These are phyloP conservation scores for Taurulus bubalis DNA, from an alignment of 2,113 vertebrate species.

Conservation along the genomic window DNA sequence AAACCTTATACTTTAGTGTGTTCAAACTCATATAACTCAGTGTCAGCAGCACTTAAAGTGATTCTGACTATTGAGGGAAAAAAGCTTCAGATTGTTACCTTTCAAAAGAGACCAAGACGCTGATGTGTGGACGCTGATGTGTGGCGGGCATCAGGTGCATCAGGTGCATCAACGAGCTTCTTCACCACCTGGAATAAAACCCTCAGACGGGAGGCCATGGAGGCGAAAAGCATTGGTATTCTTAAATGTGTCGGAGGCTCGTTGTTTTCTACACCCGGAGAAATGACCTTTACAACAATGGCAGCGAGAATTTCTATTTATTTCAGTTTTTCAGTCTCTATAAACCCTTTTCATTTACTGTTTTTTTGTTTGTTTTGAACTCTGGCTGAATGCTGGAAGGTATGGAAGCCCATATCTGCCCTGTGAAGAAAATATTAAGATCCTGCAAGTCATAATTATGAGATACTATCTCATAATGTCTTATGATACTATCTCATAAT, in stretches of 20 bases:
- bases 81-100: too few species aligned
- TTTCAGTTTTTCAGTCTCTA: neutral
- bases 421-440: too few species aligned
- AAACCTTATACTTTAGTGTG: too few species aligned
- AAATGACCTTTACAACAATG: slow-evolving; percentile 37
- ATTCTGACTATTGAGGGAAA: too few species aligned
- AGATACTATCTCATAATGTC: too few species aligned
- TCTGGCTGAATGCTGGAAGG: neutral
- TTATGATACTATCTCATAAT: too few species aligned
- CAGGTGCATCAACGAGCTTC: slow-evolving; percentile 12
- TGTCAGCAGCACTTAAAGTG: too few species aligned
- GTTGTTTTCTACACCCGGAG: slow-evolving; percentile 22
- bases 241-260: slow-evolving; percentile 28
- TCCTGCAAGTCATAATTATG: too few species aligned
- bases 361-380: neutral
- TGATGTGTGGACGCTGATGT: slow-evolving; percentile 8
- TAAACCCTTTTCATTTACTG: neutral
- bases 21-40: too few species aligned
- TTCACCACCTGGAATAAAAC: slow-evolving; percentile 21
- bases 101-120: too few species aligned
- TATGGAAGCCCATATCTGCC: too few species aligned
- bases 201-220: slow-evolving; percentile 26
- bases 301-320: neutral
- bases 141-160: slow-evolving; percentile 49
- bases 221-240: neutral